phyloP scores from a whole-genome alignment of 2,113 vertebrate genomes.

The Etheostoma cragini region DNA sequence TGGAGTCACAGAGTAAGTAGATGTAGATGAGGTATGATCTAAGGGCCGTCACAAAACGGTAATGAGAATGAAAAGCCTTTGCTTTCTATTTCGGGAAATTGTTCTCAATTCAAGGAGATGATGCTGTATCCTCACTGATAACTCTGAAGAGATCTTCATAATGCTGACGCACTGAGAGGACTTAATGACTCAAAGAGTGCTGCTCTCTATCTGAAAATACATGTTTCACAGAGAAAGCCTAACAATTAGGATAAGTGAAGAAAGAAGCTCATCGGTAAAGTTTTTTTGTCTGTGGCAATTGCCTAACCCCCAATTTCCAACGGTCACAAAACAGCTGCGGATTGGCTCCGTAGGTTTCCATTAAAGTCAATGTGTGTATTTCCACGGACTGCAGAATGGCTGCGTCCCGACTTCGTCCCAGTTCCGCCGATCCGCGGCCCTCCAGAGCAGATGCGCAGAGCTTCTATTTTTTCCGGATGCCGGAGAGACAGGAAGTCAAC shows the following conservation, averaged over 20 bases:
- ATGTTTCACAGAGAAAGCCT: conserved; percentile 24
- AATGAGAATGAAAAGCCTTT: conserved; percentile 51
- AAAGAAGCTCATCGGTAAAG: conserved; percentile 32
- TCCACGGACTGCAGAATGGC: too few species aligned
- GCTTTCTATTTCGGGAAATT: conserved; percentile 69
- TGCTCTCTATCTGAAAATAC: conserved; percentile 45
- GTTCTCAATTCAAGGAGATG: conserved; percentile 63
- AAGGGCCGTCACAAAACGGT: conserved; percentile 31
- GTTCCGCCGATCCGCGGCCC: too few species aligned
- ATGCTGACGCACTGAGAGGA: conserved; percentile 62
- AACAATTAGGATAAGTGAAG: conserved; percentile 22
- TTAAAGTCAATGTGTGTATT: too few species aligned
- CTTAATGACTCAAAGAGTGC: conserved; percentile 67
- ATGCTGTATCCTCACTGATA: conserved; percentile 63
- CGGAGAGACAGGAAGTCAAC: too few species aligned
- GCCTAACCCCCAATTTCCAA: neutral
- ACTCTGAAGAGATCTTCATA: conserved; percentile 71
- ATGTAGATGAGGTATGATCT: conserved; percentile 22
- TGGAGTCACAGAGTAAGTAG: neutral
- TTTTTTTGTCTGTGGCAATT: neutral
- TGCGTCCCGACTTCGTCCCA: too few species aligned
- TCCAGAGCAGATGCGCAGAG: too few species aligned
- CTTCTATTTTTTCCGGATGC: too few species aligned
- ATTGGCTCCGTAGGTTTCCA: too few species aligned
- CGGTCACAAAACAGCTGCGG: too few species aligned